These are phyloP conservation scores for Belgica antarctica DNA, from an alignment of 2,888 invertebrate species.

Conservation along the genomic window DNA sequence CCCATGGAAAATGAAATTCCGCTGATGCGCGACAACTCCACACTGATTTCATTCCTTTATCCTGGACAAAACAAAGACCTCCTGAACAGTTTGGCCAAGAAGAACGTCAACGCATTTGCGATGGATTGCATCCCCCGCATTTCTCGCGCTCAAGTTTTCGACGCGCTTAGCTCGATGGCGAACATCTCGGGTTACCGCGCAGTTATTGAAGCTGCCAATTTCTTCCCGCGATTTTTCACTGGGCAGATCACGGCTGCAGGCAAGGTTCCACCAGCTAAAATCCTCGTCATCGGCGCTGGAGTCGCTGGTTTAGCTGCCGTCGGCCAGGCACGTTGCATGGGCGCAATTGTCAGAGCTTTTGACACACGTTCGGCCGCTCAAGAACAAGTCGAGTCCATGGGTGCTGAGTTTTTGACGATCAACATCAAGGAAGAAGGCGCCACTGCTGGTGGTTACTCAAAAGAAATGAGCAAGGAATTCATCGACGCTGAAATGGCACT, in stretches of 20 bases:
- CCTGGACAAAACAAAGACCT: slow-evolving; percentile 78
- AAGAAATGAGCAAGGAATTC: slow-evolving; percentile 83
- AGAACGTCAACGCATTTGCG: slow-evolving; percentile 75
- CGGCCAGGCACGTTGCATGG: slow-evolving; percentile 84
- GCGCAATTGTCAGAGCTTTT: slow-evolving; percentile 83
- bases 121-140: slow-evolving; percentile 90
- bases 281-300: slow-evolving; percentile 84
- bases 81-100: slow-evolving; percentile 66
- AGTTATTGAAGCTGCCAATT: slow-evolving; percentile 82
- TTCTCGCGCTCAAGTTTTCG: slow-evolving; percentile 84
- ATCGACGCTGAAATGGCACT: slow-evolving; percentile 81
- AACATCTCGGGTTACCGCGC: slow-evolving; percentile 86
- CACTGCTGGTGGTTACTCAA: slow-evolving; percentile 75
- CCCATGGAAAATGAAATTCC: slow-evolving; percentile 65
- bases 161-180: slow-evolving; percentile 88
- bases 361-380: slow-evolving; percentile 80
- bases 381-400: slow-evolving; percentile 82
- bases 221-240: slow-evolving; percentile 87
- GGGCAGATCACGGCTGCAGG: slow-evolving; percentile 89
- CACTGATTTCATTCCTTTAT: slow-evolving; percentile 79
- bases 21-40: slow-evolving; percentile 65
- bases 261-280: slow-evolving; percentile 84
- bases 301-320: slow-evolving; percentile 81
- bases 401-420: slow-evolving; percentile 77
- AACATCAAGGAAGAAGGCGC: slow-evolving; percentile 66